Conservation (phyloP, 2,888 invertebrate species). For the Drosophila vallismaia region DNA sequence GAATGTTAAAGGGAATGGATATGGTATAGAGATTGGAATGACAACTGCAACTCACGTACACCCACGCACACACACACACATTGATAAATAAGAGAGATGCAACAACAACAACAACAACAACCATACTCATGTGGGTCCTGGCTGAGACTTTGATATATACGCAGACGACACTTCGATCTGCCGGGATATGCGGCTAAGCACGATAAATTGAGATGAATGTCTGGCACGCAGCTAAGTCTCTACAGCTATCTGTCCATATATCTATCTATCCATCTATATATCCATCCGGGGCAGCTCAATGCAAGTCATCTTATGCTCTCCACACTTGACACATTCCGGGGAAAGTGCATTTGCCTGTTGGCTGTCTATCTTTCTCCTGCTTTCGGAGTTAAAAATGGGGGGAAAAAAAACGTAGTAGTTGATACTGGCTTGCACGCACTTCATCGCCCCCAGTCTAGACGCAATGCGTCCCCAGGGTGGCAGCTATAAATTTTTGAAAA, state of each 20-base stretch:
- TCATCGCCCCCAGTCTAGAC: constrained; percentile 22
- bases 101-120: constrained; percentile 20
- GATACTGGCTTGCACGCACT: constrained; percentile 14
- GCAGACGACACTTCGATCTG: constrained; percentile 69
- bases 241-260: constrained; percentile 31
- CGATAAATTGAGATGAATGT: constrained; percentile 78
- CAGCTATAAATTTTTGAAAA: constrained; percentile 61
- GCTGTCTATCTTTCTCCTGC: constrained; percentile 53
- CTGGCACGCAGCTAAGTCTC: constrained; percentile 49
- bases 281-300: constrained; percentile 37
- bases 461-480: constrained; percentile 18
- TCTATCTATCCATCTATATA: constrained; percentile 33
- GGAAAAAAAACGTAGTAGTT: constrained; percentile 25
- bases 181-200: constrained; percentile 55
- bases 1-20: constrained; percentile 20
- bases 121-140: constrained; percentile 16
- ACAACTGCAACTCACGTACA: constrained; percentile 40
- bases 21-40: constrained; percentile 13
- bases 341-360: constrained; percentile 64
- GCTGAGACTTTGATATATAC: constrained; percentile 54
- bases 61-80: constrained; percentile 11
- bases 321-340: constrained; percentile 41
- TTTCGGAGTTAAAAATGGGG: constrained; percentile 7
- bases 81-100: constrained; percentile 13
- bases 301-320: constrained; percentile 42